Conservation (phyloP, 2,888 invertebrate species). For the Caenorhabditis becei region DNA sequence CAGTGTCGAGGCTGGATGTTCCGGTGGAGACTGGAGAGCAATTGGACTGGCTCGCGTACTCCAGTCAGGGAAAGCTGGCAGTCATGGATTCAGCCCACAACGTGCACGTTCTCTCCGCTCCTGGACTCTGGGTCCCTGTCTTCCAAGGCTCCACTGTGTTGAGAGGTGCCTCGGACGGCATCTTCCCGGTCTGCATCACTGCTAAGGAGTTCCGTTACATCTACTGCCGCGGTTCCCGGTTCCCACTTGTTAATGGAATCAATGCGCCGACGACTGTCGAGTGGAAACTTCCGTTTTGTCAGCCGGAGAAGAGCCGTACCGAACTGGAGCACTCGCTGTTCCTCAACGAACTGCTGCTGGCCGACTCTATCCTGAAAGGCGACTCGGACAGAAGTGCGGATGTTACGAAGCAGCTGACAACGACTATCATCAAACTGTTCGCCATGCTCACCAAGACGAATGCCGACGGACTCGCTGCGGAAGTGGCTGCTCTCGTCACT, state of each 20-base stretch:
- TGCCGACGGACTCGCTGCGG: slow-evolving; percentile 70
- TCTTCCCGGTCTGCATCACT: slow-evolving; percentile 76
- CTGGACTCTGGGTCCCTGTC: slow-evolving; percentile 76
- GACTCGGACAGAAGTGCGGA: background rate
- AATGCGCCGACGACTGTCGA: slow-evolving; percentile 65
- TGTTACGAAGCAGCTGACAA: slow-evolving; percentile 10
- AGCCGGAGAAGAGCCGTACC: slow-evolving; percentile 51
- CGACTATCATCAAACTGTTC: slow-evolving; percentile 72
- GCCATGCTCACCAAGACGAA: slow-evolving; percentile 66
- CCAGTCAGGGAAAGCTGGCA: slow-evolving; percentile 70
- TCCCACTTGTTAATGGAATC: slow-evolving; percentile 63
- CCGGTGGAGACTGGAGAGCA: slow-evolving; percentile 62
- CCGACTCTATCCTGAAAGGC: slow-evolving; percentile 23
- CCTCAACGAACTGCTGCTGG: slow-evolving; percentile 69
- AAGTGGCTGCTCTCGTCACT: slow-evolving; percentile 68
- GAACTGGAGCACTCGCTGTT: slow-evolving; percentile 72
- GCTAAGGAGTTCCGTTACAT: slow-evolving; percentile 73
- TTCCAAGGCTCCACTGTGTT: slow-evolving; percentile 71
- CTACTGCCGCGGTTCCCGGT: slow-evolving; percentile 70
- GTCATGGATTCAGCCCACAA: slow-evolving; percentile 71
- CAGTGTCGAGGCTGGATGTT: slow-evolving; percentile 31
- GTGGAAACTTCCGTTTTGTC: slow-evolving; percentile 73
- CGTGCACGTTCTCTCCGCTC: slow-evolving; percentile 62
- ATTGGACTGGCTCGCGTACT: slow-evolving; percentile 72
- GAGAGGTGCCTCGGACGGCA: slow-evolving; percentile 66